Conservation (phyloP, 2,113 vertebrate genomes). For the Lycocorax pyrrhopterus region DNA sequence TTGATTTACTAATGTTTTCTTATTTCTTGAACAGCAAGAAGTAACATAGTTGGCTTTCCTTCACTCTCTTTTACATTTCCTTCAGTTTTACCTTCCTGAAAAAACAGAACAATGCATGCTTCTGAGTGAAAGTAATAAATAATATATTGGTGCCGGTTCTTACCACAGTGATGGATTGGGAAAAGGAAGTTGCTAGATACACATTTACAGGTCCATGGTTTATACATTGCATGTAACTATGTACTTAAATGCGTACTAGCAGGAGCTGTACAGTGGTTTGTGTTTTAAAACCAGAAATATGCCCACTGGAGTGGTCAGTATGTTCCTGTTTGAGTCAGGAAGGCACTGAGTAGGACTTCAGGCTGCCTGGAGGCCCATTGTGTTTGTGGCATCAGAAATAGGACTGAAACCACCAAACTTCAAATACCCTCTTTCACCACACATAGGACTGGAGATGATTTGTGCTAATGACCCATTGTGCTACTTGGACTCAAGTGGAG, state of each 20-base stretch:
- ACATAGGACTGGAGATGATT: background rate
- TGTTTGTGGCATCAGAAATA: background rate
- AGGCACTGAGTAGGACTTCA: background rate
- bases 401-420: background rate
- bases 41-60: background rate
- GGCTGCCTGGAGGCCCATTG: background rate
- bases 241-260: background rate
- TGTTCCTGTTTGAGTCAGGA: background rate
- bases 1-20: background rate
- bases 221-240: background rate
- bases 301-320: background rate
- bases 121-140: background rate
- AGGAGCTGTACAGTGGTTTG: background rate
- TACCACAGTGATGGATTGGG: background rate
- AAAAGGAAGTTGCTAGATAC: background rate
- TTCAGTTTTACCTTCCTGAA: background rate
- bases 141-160: background rate
- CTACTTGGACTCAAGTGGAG: background rate
- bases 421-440: background rate
- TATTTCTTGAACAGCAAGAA: background rate
- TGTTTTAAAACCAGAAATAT: background rate
- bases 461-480: background rate
- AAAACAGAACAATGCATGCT: rapidly evolving
- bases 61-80: background rate
- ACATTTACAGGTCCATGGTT: background rate